Evolutionary conservation across 2,113 vertebrate species (phyloP).

Genomic region (Mesembrinibis cayennensis): DNA sequence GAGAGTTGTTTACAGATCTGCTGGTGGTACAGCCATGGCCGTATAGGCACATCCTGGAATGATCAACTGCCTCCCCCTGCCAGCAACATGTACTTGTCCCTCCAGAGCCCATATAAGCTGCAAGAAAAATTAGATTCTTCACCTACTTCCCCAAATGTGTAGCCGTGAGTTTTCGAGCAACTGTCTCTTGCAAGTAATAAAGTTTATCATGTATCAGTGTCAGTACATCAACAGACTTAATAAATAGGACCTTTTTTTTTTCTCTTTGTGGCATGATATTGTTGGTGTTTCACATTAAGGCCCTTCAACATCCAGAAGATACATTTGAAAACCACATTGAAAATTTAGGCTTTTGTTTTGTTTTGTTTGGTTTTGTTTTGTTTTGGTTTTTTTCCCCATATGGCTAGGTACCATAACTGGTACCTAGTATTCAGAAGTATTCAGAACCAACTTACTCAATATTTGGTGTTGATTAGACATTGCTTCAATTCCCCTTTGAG

Average conservation of each 20-base stretch:
- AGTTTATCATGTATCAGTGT: background rate
- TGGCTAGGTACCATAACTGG: background rate
- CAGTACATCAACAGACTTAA: background rate
- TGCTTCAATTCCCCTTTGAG: background rate
- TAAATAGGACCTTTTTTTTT: background rate
- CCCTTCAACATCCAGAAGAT: background rate
- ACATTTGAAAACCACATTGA: background rate
- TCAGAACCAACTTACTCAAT: background rate
- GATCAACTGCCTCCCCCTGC: background rate
- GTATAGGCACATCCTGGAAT: background rate
- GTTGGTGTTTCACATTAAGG: background rate
- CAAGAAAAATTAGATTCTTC: background rate
- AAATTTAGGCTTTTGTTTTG: background rate
- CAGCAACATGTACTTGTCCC: background rate
- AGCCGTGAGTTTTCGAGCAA: background rate
- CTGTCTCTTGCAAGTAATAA: background rate
- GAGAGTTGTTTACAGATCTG: background rate
- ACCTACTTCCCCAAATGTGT: background rate
- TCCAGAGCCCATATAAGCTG: background rate
- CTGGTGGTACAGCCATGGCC: background rate
- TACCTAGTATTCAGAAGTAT: no score
- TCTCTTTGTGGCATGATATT: background rate
- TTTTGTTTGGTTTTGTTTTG: accelerated
- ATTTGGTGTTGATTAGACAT: background rate
- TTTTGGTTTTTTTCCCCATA: background rate